Conservation (phyloP, 2,797 vertebrate genomes). For the Choloepus didactylus region DNA sequence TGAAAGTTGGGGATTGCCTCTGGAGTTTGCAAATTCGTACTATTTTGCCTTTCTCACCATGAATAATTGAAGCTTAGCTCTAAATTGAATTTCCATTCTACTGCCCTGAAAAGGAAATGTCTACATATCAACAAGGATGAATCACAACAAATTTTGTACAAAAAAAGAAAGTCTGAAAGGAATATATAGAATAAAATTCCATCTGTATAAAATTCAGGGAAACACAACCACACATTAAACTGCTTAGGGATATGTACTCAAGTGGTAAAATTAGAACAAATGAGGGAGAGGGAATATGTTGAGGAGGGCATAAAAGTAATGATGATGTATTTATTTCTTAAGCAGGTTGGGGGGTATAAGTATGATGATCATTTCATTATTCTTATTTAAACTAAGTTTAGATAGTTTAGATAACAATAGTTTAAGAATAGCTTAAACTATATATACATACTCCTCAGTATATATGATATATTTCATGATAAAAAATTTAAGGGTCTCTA, state of each 20-base stretch:
- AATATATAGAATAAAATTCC: not conserved
- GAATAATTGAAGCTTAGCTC: not conserved
- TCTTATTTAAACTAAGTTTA: conserved; percentile 24
- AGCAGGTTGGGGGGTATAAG: not conserved
- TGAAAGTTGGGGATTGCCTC: not conserved
- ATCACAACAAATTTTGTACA: conserved; percentile 2
- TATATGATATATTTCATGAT: not conserved
- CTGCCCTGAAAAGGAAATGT: not conserved
- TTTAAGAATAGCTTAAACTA: conserved; percentile 20
- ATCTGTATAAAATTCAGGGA: conserved; percentile 46
- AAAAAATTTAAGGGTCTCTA: not conserved
- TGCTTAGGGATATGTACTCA: not conserved
- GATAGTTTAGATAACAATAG: not conserved
- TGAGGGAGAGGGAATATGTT: not conserved
- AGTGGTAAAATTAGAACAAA: conserved; percentile 31
- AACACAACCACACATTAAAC: not conserved
- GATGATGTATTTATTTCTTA: conserved; percentile 18
- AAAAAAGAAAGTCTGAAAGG: conserved; percentile 26
- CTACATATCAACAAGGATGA: not conserved
- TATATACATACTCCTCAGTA: not conserved
- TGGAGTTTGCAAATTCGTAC: not conserved
- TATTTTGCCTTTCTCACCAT: not conserved
- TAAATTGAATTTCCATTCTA: conserved; percentile 5
- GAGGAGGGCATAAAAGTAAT: not conserved
- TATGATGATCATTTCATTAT: not conserved